These are phyloP conservation scores for Mechanitis messenoides DNA, from an alignment of 2,888 invertebrate genomes.

Conservation along the genomic window DNA sequence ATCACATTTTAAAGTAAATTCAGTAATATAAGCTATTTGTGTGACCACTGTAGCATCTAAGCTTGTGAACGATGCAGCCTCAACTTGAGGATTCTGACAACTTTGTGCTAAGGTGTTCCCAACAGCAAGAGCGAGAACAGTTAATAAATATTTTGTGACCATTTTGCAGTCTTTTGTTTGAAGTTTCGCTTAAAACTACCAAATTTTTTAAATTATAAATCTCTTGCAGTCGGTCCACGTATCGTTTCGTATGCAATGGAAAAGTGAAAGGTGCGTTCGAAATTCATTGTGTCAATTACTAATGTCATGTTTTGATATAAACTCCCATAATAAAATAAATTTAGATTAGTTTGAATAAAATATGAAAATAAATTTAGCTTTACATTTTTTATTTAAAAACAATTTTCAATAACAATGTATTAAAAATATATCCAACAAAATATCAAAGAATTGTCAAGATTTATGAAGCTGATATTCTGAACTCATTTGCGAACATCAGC, in stretches of 20 bases:
- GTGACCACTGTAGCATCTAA: conserved; percentile 94
- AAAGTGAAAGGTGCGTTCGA: conserved; percentile 21
- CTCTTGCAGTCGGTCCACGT: conserved; percentile 30
- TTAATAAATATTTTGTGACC: conserved; percentile 60
- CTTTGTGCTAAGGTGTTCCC: conserved; percentile 48
- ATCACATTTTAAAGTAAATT: conserved; percentile 90
- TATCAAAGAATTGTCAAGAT: background rate
- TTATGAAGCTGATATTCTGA: conserved; percentile 32
- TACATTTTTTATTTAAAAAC: too few relatives aligned
- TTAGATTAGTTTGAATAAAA: background rate
- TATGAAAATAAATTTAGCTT: background rate
- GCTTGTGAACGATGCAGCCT: conserved; percentile 91
- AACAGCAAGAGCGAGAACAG: conserved; percentile 47
- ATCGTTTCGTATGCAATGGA: conserved; percentile 23
- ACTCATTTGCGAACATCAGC: conserved; percentile 52
- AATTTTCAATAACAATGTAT: too few relatives aligned
- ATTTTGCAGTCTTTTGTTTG: conserved; percentile 55
- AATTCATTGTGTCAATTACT: background rate
- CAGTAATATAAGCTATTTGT: conserved; percentile 92
- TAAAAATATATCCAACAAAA: background rate
- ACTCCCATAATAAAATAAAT: background rate
- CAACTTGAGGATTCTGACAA: conserved; percentile 80
- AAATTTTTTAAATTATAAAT: conserved; percentile 7
- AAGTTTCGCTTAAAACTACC: conserved; percentile 35
- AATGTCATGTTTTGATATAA: background rate